Evolutionary conservation across 1,140 invertebrate genomes (phyloP), one percentile per base, ranked within the genome.

Genomic region (Arion vulgaris): DNA sequence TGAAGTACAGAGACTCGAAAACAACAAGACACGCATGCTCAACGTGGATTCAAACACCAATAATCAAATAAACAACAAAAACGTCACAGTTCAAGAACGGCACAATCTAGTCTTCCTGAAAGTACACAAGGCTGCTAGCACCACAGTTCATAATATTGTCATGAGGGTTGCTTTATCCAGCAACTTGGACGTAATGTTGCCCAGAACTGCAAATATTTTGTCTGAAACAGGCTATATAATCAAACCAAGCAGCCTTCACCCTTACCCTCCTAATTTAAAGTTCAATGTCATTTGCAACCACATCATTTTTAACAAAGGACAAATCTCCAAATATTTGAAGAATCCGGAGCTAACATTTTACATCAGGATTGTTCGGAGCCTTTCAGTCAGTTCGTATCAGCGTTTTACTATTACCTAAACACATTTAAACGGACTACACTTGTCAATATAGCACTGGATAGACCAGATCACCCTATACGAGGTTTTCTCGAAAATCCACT

Each of bases 321-420:
- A 83, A 2, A 85, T 90, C 32, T 62, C 74, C 5, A 36, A 17
- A 17, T 85, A 83, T 36, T 57, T 91, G 15, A 87, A 85, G 26
- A 71, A 51, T 26, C 72, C 72, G 7, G 39, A 75, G 5, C 85
- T 87, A 51, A 88, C 88, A 26, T 69, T 87, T 19, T 90, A 89
- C 49, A 84, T 91, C 23, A 86, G 85, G 19, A 88, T 87, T 36
- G 62, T 90, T 0, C 84, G 89, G 84, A 91, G 45, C 89, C 89
- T 0, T 88, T 89, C 66, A 38, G 82, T 1, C 87, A 88, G 28
- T 89, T 91, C 66, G 74, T 85, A n/a, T 91, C 89, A 68, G 86
- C 51, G 45, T 91, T 85, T 49, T n/a, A n/a, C n/a, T 86, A 88
- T 69, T 86, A 87, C 78, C 45, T 75, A 36, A 82, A 85, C 39